Conservation (phyloP, 2,113 vertebrate species). For the Etia nguti region DNA sequence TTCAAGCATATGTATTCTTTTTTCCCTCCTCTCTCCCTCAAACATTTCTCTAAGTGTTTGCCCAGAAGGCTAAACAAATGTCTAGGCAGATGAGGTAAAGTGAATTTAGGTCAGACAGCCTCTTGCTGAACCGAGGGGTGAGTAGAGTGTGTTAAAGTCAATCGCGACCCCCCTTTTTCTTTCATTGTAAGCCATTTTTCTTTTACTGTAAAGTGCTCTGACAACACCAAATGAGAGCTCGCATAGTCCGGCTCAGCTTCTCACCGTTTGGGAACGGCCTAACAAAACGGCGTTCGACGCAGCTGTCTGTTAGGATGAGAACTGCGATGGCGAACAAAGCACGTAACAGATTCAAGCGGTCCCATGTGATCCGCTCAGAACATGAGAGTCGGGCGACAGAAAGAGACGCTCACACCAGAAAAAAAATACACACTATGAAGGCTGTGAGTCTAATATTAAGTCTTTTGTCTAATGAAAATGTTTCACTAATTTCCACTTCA, state of each 20-base stretch:
- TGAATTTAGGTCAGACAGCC: constrained; percentile 76
- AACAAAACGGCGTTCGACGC: constrained; percentile 25
- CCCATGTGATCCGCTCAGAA: not conserved
- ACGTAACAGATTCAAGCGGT: constrained; percentile 2
- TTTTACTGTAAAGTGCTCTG: constrained; percentile 32
- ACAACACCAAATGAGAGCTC: not conserved
- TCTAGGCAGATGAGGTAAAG: constrained; percentile 77
- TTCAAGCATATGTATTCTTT: constrained; percentile 66
- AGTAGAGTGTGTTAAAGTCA: constrained; percentile 61
- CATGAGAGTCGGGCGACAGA: not conserved
- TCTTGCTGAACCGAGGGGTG: constrained; percentile 65
- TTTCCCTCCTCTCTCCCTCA: constrained; percentile 43
- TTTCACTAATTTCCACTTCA: not conserved
- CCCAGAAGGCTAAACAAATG: constrained; percentile 80
- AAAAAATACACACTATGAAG: not conserved
- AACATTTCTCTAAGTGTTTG: constrained; percentile 79
- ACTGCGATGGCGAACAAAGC: constrained; percentile 21
- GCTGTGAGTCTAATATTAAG: not conserved
- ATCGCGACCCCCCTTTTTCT: constrained; percentile 30
- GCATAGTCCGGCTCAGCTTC: not conserved
- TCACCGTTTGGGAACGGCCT: not conserved
- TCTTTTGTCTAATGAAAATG: not conserved
- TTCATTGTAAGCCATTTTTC: constrained; percentile 9
- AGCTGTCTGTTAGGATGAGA: constrained; percentile 30
- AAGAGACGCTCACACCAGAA: not conserved